Evolutionary conservation across 2,888 invertebrate genomes (phyloP), one percentile per base, ranked within the genome.

Genomic region (Blera fallax): DNA sequence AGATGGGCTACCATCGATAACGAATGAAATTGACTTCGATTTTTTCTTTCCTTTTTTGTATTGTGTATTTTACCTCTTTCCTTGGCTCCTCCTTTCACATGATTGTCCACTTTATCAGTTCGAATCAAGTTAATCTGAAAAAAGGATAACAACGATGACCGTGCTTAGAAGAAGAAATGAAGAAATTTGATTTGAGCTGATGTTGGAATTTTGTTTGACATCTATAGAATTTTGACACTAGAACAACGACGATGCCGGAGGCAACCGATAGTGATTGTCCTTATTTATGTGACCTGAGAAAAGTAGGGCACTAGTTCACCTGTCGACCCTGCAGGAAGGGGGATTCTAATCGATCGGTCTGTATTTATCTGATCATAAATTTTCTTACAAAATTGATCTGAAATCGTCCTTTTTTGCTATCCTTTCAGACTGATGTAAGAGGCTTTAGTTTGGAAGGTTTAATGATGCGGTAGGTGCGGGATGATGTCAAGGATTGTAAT

Each of bases 291-390:
- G 74, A 29, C 67, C 45, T 37, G 62, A 27, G 34, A 45, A 18
- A 73, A 50, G 60, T 67, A 67, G 73, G 48, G n/a, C 70, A 76
- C 60, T 58, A 34, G 32, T 85, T 72, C 85, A 85, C 85, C 85
- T 85, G 85, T 77, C 81, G 85, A 32, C 67, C 67, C 37, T 67
- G 34, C 18, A 34, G 45, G 40, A 58, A 50, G 32, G 58, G 8
- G 18, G 48, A 48, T 27, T 76, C 70, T 85, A 72, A 80, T 70
- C 81, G 80, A 70, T 81, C 81, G 81, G 48, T 56, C 85, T 81
- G 81, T 34, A 77, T 85, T 85, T 85, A 85, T 85, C 85, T 85
- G 85, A 85, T 81, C 76, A 81, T 81, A 85, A 81, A 85, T 85
- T 76, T 64, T 73, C 56, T 14, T 54, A 64, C 54, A 83, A 69